Evolutionary conservation across 1,140 invertebrate genomes (phyloP).

Genomic region (Pygmarrhopalites habei): DNA sequence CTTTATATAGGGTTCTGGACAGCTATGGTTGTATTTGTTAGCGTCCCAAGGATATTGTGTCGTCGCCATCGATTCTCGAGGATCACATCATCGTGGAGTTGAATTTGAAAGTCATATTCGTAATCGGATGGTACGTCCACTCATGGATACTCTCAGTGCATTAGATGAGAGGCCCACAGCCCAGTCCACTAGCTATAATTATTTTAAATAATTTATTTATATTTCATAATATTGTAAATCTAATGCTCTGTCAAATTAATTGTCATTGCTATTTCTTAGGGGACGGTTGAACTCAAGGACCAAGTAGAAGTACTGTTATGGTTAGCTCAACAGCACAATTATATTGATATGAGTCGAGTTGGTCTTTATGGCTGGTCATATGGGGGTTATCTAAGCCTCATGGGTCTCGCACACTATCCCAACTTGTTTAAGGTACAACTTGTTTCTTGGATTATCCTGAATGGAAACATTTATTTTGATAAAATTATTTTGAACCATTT

Average conservation of each 20-base stretch:
- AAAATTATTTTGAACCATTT: not conserved
- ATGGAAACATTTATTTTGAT: too few species aligned
- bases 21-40: constrained; percentile 87
- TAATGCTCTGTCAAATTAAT: too few species aligned
- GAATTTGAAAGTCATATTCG: constrained; percentile 84
- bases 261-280: constrained; percentile 52
- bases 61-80: constrained; percentile 87
- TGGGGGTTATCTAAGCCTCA: constrained; percentile 81
- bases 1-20: constrained; percentile 65
- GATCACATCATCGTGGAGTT: constrained; percentile 84
- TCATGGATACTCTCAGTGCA: too few species aligned
- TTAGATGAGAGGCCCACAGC: too few species aligned
- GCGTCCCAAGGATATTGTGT: constrained; percentile 95
- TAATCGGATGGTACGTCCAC: constrained; percentile 62
- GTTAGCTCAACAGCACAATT: constrained; percentile 73
- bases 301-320: constrained; percentile 90
- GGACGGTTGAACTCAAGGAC: constrained; percentile 89
- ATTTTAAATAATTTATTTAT: too few species aligned
- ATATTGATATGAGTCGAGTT: constrained; percentile 84
- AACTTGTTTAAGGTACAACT: constrained; percentile 75
- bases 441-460: constrained; percentile 32
- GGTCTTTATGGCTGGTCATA: constrained; percentile 99
- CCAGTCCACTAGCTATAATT: too few species aligned
- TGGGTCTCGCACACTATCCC: constrained; percentile 74
- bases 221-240: too few species aligned